These are phyloP conservation scores for Acronicta alni DNA, from an alignment of 2,888 invertebrate genomes.

Conservation along the genomic window DNA sequence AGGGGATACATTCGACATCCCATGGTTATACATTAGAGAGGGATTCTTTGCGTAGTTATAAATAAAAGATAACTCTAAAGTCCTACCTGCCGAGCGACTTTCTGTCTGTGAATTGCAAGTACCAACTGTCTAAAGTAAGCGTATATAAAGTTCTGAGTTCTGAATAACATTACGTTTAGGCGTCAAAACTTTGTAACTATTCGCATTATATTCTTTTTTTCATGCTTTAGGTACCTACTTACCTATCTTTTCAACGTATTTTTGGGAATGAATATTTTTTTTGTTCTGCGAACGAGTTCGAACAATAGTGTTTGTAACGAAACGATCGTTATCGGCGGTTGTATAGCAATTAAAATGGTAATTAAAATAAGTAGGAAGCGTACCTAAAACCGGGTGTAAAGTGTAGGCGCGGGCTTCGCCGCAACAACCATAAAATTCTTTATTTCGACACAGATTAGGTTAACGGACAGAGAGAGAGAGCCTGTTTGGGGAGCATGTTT, in stretches of 20 bases:
- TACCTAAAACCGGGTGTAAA: slow-evolving; percentile 76
- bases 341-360: slow-evolving; percentile 82
- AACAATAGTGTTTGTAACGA: slow-evolving; percentile 76
- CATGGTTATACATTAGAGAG: slow-evolving; percentile 63
- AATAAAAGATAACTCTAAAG: slow-evolving; percentile 87
- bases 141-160: slow-evolving; percentile 66
- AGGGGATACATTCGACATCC: slow-evolving; percentile 52
- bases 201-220: slow-evolving; percentile 44
- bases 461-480: slow-evolving; percentile 57
- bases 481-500: background rate
- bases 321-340: slow-evolving; percentile 75
- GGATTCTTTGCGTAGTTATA: slow-evolving; percentile 83
- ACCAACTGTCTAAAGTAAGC: slow-evolving; percentile 69
- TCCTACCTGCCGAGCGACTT: slow-evolving; percentile 79
- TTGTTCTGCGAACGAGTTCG: slow-evolving; percentile 68
- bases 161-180: slow-evolving; percentile 68
- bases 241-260: slow-evolving; percentile 38
- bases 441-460: slow-evolving; percentile 71
- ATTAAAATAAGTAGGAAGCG: slow-evolving; percentile 85
- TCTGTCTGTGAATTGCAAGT: slow-evolving; percentile 87
- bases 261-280: slow-evolving; percentile 48
- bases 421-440: slow-evolving; percentile 79
- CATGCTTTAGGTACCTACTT: slow-evolving; percentile 12
- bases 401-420: slow-evolving; percentile 75
- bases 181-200: slow-evolving; percentile 59